These are phyloP conservation scores for Crioceris asparagi DNA, from an alignment of 2,888 invertebrate species.

Conservation along the genomic window DNA sequence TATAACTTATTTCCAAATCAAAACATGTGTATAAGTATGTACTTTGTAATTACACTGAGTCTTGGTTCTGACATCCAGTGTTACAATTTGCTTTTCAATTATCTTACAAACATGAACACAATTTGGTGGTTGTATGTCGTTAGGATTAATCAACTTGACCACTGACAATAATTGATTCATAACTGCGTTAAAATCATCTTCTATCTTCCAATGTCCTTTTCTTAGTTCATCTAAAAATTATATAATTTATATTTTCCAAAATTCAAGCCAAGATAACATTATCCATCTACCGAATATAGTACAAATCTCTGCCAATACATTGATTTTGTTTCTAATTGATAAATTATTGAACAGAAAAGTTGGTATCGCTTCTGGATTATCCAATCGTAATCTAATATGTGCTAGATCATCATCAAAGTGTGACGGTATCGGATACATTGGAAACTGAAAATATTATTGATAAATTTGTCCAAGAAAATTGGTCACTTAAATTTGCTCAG, in stretches of 20 bases:
- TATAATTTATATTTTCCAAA: neutral
- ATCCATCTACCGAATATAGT: slow-evolving; percentile 19
- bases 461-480: too few species aligned
- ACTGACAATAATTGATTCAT: slow-evolving; percentile 18
- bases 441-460: slow-evolving; percentile 13
- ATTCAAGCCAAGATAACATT: neutral
- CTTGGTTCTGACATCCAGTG: slow-evolving; percentile 14
- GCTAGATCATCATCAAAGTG: slow-evolving; percentile 12
- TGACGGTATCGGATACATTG: slow-evolving; percentile 12
- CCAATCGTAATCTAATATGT: slow-evolving; percentile 11
- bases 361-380: slow-evolving; percentile 14
- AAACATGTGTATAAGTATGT: slow-evolving; percentile 2
- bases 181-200: slow-evolving; percentile 17
- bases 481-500: too few species aligned
- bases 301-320: slow-evolving; percentile 19
- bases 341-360: slow-evolving; percentile 17
- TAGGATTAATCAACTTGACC: slow-evolving; percentile 18
- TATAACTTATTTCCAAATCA: neutral
- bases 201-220: slow-evolving; percentile 19
- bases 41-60: slow-evolving; percentile 17
- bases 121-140: slow-evolving; percentile 14
- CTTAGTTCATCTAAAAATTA: slow-evolving; percentile 17
- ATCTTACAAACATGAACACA: slow-evolving; percentile 16
- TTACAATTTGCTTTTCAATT: slow-evolving; percentile 18
- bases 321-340: slow-evolving; percentile 20